These are phyloP conservation scores for Neosalanx taihuensis DNA, from an alignment of 2,797 vertebrate species.

Conservation along the genomic window DNA sequence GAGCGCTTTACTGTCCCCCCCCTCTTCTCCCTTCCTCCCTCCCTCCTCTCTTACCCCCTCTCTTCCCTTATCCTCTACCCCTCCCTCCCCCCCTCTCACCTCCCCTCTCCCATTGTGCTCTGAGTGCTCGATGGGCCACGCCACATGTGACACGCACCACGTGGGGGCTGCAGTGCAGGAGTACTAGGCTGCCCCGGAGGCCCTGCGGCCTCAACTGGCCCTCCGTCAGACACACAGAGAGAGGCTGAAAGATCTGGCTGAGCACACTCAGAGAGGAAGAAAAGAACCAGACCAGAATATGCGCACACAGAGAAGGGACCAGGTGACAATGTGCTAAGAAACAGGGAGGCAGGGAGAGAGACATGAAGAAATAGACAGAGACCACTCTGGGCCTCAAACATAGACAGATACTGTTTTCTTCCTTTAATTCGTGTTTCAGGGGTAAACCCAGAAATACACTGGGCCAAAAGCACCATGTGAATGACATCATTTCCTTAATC, in stretches of 20 bases:
- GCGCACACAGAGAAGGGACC: conserved; percentile 1
- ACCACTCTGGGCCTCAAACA: neutral
- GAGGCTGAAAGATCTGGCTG: conserved; percentile 39
- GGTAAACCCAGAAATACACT: neutral
- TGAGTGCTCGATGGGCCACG: conserved; percentile 46
- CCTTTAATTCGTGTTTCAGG: neutral
- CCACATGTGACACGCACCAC: conserved; percentile 52
- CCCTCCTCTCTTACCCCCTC: neutral
- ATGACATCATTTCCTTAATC: neutral
- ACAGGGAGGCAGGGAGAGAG: neutral
- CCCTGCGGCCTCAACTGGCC: conserved; percentile 37
- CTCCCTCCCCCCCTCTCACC: conserved; percentile 17
- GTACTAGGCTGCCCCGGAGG: conserved; percentile 19
- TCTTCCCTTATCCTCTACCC: conserved; percentile 3
- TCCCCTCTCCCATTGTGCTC: neutral
- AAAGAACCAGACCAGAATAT: neutral
- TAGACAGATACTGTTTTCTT: neutral
- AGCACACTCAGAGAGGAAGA: neutral
- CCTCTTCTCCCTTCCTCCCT: neutral
- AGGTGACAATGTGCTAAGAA: neutral
- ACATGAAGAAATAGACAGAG: neutral
- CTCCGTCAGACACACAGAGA: conserved; percentile 29
- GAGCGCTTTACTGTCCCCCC: conserved; percentile 28
- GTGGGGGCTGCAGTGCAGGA: conserved; percentile 34
- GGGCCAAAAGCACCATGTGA: neutral